A percentile compares a stretch with the other conserved stretches of the same genome.
phyloP scores from a whole-genome alignment of 2,888 invertebrate species.

The Seladonia tumulorum region DNA sequence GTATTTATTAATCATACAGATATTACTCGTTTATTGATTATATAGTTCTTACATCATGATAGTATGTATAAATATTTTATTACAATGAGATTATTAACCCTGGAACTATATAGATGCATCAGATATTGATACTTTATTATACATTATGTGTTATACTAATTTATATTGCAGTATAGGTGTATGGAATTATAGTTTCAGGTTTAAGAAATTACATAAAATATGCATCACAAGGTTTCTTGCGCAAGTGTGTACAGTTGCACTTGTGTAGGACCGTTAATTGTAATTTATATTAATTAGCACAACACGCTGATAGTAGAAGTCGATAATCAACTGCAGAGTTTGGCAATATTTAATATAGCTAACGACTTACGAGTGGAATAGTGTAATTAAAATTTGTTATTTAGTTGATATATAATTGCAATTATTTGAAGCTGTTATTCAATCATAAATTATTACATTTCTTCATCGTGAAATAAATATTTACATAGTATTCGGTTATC shows the following conservation, averaged over 20 bases:
- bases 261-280: slow-evolving; percentile 17
- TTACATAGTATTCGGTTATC: too few species aligned
- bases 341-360: not conserved
- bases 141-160: not conserved
- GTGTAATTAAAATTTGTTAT: too few species aligned
- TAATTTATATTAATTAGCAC: not conserved
- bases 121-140: not conserved
- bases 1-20: not conserved
- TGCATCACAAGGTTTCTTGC: not conserved
- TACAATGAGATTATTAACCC: slow-evolving; percentile 24
- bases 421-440: not conserved
- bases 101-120: slow-evolving; percentile 26
- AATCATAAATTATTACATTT: not conserved
- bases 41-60: not conserved
- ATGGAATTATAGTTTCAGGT: slow-evolving; percentile 36
- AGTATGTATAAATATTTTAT: slow-evolving; percentile 3
- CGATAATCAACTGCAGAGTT: not conserved
- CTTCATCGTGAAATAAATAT: not conserved
- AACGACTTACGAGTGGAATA: not conserved
- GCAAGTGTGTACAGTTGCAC: slow-evolving; percentile 2
- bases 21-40: not conserved
- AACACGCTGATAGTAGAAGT: not conserved
- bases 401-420: not conserved
- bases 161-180: not conserved
- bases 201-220: slow-evolving; percentile 20